These are phyloP conservation scores for Panthera leo DNA, from an alignment of 2,113 vertebrate genomes.

Conservation along the genomic window DNA sequence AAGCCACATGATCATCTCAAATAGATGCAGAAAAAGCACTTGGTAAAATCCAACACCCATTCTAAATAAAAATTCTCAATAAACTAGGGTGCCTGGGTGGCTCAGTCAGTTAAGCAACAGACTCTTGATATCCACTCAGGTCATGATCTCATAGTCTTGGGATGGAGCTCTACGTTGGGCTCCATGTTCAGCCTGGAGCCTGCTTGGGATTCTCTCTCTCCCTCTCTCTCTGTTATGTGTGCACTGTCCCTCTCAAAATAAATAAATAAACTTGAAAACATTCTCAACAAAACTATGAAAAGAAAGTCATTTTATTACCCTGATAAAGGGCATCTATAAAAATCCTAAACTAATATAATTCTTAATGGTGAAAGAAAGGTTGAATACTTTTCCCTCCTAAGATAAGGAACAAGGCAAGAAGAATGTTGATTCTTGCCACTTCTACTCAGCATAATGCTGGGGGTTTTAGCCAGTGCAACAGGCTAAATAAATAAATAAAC, in stretches of 20 bases:
- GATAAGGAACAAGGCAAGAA: not conserved
- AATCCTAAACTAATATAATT: not conserved
- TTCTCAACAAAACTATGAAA: not conserved
- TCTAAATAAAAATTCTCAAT: conserved; percentile 5
- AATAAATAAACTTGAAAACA: not conserved
- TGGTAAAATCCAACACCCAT: not conserved
- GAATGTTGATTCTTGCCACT: not conserved
- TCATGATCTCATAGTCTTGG: too few relatives aligned
- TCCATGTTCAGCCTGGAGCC: too few relatives aligned
- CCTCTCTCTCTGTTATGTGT: too few relatives aligned
- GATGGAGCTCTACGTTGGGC: too few relatives aligned
- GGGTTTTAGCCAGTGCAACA: not conserved
- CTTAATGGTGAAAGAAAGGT: not conserved
- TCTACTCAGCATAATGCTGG: not conserved
- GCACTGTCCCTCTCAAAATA: too few relatives aligned
- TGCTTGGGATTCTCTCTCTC: too few relatives aligned
- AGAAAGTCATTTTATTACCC: not conserved
- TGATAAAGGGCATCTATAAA: not conserved
- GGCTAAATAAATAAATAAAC: not conserved
- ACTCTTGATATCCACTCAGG: too few relatives aligned
- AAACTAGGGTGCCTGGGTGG: not conserved
- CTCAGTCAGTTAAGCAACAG: too few relatives aligned
- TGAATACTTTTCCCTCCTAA: not conserved
- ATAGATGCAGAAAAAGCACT: not conserved
- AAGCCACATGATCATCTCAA: not conserved